A percentile compares a stretch with the other conserved stretches of the same genome.
Evolutionary conservation across 2,797 vertebrate species (phyloP).

Genomic region (Scarus forsteni): DNA sequence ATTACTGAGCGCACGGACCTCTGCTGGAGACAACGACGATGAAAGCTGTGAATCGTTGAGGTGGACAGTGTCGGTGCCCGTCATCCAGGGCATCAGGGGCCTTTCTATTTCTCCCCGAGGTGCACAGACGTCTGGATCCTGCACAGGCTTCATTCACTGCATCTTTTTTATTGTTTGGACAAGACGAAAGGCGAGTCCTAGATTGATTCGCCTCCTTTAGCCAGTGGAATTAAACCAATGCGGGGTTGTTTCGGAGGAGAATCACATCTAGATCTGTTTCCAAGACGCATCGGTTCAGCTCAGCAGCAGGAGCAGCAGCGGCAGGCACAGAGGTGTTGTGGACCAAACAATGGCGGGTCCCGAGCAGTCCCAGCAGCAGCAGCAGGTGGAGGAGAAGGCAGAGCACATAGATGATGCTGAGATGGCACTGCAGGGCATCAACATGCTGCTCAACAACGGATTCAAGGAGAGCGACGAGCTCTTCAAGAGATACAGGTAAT

Average conservation of each 20-base stretch:
- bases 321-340: conserved; percentile 34
- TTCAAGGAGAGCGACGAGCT: conserved; percentile 98
- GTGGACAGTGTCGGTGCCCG: conserved; percentile 25
- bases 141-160: conserved; percentile 23
- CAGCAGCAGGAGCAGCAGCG: conserved; percentile 30
- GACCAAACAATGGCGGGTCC: conserved; percentile 81
- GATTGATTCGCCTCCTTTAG: conserved; percentile 9
- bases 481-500: conserved; percentile 95
- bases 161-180: background rate
- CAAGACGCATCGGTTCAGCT: conserved; percentile 15
- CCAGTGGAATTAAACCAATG: conserved; percentile 64
- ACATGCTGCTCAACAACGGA: conserved; percentile 99
- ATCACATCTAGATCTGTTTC: conserved; percentile 25
- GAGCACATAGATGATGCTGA: conserved; percentile 92
- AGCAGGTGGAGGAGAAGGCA: conserved; percentile 80
- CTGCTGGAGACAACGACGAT: conserved; percentile 4
- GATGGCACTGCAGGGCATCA: conserved; percentile 95
- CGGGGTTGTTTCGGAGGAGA: conserved; percentile 48
- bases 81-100: conserved; percentile 49
- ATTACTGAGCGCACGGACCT: conserved; percentile 3
- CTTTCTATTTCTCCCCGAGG: conserved; percentile 44
- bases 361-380: conserved; percentile 78
- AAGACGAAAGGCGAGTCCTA: conserved; percentile 39
- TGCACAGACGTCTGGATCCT: conserved; percentile 60
- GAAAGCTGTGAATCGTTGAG: background rate